Conservation (phyloP, 2,797 vertebrate genomes). For the Acanthis flammea region DNA sequence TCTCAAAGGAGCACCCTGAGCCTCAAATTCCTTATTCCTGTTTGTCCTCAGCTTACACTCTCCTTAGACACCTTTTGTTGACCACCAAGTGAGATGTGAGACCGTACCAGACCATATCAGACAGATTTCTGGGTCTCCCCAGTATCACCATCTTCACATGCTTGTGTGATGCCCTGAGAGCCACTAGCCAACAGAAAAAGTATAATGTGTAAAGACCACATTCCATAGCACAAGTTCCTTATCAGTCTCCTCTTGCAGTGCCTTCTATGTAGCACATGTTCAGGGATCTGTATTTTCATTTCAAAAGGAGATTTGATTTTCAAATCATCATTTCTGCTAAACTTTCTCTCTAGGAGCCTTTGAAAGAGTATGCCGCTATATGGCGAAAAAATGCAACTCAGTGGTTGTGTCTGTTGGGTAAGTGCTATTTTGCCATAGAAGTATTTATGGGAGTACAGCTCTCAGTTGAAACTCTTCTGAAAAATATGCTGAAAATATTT, state of each 20-base stretch:
- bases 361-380: constrained; percentile 79
- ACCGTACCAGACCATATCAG: background rate
- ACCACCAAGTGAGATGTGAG: background rate
- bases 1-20: background rate
- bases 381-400: constrained; percentile 76
- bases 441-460: background rate
- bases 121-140: background rate
- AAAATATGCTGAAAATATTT: background rate
- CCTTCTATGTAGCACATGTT: background rate
- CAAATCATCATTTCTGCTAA: background rate
- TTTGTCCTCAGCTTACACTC: background rate
- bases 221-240: background rate
- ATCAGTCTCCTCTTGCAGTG: rapidly evolving
- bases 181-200: background rate
- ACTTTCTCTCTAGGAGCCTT: constrained; percentile 73
- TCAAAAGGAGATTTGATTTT: background rate
- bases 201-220: background rate
- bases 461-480: background rate
- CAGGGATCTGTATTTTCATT: background rate
- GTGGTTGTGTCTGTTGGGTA: constrained; percentile 85
- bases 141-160: too few relatives aligned
- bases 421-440: background rate
- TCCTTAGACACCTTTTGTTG: background rate
- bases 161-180: background rate
- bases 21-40: background rate